Conservation (phyloP, 2,113 vertebrate species). For the Epinephelus fuscoguttatus region DNA sequence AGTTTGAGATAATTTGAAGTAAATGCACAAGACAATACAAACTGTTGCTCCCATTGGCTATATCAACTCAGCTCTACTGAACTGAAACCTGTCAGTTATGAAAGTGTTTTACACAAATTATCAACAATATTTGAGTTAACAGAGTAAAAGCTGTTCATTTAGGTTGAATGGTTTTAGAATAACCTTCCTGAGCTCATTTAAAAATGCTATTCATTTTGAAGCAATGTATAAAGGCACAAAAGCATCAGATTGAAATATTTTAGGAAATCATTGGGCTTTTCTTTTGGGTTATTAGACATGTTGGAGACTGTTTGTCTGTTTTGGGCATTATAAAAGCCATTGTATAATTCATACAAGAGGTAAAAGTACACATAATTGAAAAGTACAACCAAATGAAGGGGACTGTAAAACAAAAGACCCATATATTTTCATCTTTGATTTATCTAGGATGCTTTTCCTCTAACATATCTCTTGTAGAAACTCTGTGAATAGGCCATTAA, state of each 20-base stretch:
- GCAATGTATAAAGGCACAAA: not conserved
- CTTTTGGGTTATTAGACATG: not conserved
- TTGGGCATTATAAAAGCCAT: not conserved
- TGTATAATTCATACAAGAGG: not conserved
- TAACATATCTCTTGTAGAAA: not conserved
- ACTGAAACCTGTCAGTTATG: not conserved
- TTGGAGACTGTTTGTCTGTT: not conserved
- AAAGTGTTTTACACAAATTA: not conserved
- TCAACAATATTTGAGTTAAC: not conserved
- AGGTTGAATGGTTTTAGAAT: not conserved
- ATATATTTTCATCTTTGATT: not conserved
- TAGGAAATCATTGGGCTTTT: not conserved
- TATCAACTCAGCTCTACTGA: not conserved
- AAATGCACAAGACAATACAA: not conserved
- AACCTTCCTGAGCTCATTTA: not conserved
- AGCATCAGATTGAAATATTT: not conserved
- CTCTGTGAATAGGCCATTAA: not conserved
- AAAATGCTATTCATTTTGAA: not conserved
- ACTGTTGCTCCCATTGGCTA: not conserved
- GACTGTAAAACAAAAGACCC: not conserved
- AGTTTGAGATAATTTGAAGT: not conserved
- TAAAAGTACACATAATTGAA: not conserved
- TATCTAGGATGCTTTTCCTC: not conserved
- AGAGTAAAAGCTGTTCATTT: no score
- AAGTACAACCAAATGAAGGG: not conserved